Evolutionary conservation across 2,888 invertebrate genomes (phyloP).

Genomic region (Chymomyza caudatula): DNA sequence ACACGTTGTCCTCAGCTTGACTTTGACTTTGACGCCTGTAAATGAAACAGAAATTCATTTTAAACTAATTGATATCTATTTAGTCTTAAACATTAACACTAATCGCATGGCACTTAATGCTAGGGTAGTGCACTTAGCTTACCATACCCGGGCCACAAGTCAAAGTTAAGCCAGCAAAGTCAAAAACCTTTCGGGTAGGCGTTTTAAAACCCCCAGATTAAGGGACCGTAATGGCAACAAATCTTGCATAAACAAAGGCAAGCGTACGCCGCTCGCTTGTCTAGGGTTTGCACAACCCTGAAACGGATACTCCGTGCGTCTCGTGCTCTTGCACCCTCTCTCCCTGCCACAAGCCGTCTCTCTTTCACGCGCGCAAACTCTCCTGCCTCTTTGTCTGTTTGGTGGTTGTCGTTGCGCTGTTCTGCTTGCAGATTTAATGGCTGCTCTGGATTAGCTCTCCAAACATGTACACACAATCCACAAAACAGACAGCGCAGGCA

Average conservation of each 20-base stretch:
- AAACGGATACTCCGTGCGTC: background rate
- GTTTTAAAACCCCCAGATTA: constrained; percentile 60
- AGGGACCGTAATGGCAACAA: constrained; percentile 64
- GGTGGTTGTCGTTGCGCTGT: constrained; percentile 57
- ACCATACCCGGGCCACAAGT: constrained; percentile 25
- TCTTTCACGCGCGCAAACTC: constrained; percentile 12
- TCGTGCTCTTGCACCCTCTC: constrained; percentile 2
- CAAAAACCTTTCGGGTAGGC: constrained; percentile 58
- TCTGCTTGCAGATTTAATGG: constrained; percentile 61
- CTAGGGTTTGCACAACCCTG: constrained; percentile 2
- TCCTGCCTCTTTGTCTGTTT: constrained; percentile 8
- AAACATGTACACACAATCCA: constrained; percentile 63
- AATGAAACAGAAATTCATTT: constrained; percentile 32
- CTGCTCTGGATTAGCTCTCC: constrained; percentile 52
- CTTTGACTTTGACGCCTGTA: background rate
- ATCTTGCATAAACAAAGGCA: constrained; percentile 71
- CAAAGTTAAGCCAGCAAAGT: constrained; percentile 47
- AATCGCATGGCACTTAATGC: constrained; percentile 51
- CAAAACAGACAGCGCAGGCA: constrained; percentile 26
- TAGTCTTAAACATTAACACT: constrained; percentile 65
- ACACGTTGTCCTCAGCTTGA: background rate
- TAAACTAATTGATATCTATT: constrained; percentile 68
- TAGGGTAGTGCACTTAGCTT: constrained; percentile 25
- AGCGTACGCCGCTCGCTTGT: constrained; percentile 35
- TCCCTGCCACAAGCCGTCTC: background rate